A percentile compares a stretch with the other conserved stretches of the same genome.
Conservation (phyloP, 2,113 vertebrate genomes). For the Sakesphorus luctuosus region DNA sequence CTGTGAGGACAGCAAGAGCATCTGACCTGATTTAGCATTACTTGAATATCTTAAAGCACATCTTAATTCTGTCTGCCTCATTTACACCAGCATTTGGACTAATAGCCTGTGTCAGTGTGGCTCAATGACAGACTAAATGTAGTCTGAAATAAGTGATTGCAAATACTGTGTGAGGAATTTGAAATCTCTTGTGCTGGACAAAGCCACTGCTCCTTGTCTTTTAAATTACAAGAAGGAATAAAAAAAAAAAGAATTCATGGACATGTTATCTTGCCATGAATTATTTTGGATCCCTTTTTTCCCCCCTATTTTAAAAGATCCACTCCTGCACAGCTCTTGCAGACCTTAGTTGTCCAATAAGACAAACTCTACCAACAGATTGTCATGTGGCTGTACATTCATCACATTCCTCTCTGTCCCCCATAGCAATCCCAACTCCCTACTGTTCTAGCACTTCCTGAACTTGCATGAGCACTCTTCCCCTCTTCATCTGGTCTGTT, state of each 20-base stretch:
- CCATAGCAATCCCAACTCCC: background rate
- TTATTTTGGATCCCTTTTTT: background rate
- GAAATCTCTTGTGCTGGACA: background rate
- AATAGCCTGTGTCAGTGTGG: background rate
- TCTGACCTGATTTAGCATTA: background rate
- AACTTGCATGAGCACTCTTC: background rate
- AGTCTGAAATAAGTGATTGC: background rate
- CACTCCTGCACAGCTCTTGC: background rate
- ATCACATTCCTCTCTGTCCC: background rate
- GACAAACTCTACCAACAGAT: background rate
- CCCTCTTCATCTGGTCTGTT: background rate
- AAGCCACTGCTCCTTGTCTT: background rate
- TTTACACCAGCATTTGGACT: background rate
- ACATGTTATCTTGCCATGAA: background rate
- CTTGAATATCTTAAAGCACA: background rate
- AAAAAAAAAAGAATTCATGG: background rate
- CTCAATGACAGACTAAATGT: background rate
- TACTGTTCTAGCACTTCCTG: background rate
- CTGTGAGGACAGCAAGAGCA: background rate
- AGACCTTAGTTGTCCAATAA: background rate
- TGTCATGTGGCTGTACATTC: accelerated
- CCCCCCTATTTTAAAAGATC: background rate
- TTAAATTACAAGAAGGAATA: background rate
- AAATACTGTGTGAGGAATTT: background rate
- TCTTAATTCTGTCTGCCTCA: background rate